These are phyloP conservation scores for Macrosoma leucophasiata DNA, from an alignment of 2,888 invertebrate species.

Conservation along the genomic window DNA sequence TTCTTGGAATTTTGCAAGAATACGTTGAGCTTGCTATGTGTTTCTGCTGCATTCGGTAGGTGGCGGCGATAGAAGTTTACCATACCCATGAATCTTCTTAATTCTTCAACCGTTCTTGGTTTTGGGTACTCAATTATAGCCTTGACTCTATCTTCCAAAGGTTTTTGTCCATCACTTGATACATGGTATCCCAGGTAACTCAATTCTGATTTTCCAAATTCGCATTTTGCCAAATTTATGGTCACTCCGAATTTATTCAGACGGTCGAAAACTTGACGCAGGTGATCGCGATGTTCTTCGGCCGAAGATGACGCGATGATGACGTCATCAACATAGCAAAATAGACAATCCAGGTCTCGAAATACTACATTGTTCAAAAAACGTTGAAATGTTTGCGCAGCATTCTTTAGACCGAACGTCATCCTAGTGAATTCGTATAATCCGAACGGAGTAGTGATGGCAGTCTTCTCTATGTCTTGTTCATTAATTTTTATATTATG, in stretches of 20 bases:
- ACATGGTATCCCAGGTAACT: slow-evolving; percentile 7
- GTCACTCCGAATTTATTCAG: not conserved
- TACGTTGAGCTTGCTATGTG: slow-evolving; percentile 29
- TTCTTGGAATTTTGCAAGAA: slow-evolving; percentile 17
- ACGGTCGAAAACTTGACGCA: not conserved
- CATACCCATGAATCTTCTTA: slow-evolving; percentile 30
- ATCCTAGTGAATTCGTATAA: too few species aligned
- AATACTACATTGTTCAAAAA: slow-evolving; percentile 1
- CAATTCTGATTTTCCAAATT: slow-evolving; percentile 3
- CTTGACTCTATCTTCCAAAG: slow-evolving; percentile 4
- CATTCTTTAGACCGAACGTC: too few species aligned
- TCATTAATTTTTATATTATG: too few species aligned
- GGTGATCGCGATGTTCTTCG: slow-evolving; percentile 2
- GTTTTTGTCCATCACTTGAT: slow-evolving; percentile 3
- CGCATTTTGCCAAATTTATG: not conserved
- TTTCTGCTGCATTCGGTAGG: slow-evolving; percentile 31
- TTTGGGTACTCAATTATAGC: slow-evolving; percentile 11
- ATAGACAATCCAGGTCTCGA: slow-evolving; percentile 4
- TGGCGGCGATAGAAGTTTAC: slow-evolving; percentile 36
- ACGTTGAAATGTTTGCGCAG: too few species aligned
- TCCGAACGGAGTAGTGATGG: too few species aligned
- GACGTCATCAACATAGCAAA: slow-evolving; percentile 8
- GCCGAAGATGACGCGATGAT: not conserved
- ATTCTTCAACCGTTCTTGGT: slow-evolving; percentile 11
- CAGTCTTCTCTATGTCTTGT: too few species aligned